Base-by-base conservation (phyloP, 2,113 vertebrate genomes). In the Pangasianodon hypophthalmus region DNA sequence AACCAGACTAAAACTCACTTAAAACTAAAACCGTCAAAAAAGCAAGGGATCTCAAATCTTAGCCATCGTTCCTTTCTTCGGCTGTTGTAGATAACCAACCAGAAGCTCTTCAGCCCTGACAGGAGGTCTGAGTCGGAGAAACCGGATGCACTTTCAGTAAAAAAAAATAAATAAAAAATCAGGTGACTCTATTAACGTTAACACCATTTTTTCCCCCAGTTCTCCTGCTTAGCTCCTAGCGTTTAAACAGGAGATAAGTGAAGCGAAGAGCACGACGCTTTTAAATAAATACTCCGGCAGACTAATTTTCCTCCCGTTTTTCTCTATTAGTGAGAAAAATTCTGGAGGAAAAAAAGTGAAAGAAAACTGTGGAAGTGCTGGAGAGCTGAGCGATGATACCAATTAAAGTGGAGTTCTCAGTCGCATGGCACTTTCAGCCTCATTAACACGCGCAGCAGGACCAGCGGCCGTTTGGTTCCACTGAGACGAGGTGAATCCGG, bases 401-500 rank as follows among this genome's bases (percentile, higher is more conserved):
- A 84, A 84, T 84, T 84, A 84, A 6, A 60, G 82, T 24, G 9
- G 82, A 44, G 82, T 84, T 44, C 19, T 84, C 32, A 84, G 82
- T 44, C 1, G 37, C 82, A 3, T 21, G 82, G 8, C 82, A 6
- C 54, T 84, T 60, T 84, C 54, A 84, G 82, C 82, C 84, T 85
- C 84, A 67, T 64, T 67, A 64, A 48, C 60, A n/a, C 6, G 0
- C 84, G 16, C 84, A 46, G 84, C 26, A 83, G 81, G 81, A 83
- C 52, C 82, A 5, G 54, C 32, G 54, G 82, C 82, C 82, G 32
- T 24, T 60, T 6, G 32, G 32, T 19, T n/a, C 84, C 84, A 67
- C 58, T 2, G 41, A 67, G 84, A 67, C 84, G 67, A 77, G 56
- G 10, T 84, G 89, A 89, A 94, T 91, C 90, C 88, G 90, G 48